These are phyloP conservation scores for Gryllus longicercus DNA, from an alignment of 2,888 invertebrate species.

Conservation along the genomic window DNA sequence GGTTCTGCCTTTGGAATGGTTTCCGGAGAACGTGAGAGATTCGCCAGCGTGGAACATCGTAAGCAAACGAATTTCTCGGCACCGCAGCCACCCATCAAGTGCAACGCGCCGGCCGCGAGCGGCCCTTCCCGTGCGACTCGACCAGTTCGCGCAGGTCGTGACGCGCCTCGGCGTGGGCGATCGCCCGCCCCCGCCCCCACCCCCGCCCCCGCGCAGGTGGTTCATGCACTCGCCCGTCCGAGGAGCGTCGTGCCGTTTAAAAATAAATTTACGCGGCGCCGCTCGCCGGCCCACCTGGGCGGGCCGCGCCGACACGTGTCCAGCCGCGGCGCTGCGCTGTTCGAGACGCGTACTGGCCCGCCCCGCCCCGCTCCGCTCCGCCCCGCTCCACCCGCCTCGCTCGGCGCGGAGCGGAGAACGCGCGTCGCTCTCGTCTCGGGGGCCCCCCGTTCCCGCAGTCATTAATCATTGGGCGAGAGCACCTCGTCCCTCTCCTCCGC, in stretches of 20 bases:
- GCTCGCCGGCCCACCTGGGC: neutral
- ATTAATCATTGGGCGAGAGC: neutral
- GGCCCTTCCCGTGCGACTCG: too few relatives aligned
- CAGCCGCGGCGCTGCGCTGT: neutral
- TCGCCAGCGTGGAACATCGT: too few relatives aligned
- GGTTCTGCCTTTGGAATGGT: too few relatives aligned
- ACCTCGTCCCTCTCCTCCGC: neutral
- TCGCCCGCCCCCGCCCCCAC: too few relatives aligned
- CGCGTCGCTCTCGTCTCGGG: neutral
- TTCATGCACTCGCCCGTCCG: neutral
- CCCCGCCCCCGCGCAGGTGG: neutral
- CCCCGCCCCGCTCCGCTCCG: neutral
- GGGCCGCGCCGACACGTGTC: neutral
- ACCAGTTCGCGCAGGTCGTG: too few relatives aligned
- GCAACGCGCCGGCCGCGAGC: too few relatives aligned
- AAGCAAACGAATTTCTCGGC: too few relatives aligned
- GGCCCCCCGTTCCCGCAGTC: neutral
- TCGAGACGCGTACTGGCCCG: neutral
- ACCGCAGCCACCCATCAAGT: too few relatives aligned
- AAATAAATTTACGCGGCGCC: neutral
- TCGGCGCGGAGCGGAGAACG: neutral
- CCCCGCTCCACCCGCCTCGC: neutral
- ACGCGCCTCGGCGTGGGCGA: too few relatives aligned
- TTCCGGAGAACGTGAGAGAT: too few relatives aligned
- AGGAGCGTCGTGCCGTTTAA: conserved; percentile 6